Conservation (phyloP, 2,888 invertebrate species). For the Camponotus fellah region DNA sequence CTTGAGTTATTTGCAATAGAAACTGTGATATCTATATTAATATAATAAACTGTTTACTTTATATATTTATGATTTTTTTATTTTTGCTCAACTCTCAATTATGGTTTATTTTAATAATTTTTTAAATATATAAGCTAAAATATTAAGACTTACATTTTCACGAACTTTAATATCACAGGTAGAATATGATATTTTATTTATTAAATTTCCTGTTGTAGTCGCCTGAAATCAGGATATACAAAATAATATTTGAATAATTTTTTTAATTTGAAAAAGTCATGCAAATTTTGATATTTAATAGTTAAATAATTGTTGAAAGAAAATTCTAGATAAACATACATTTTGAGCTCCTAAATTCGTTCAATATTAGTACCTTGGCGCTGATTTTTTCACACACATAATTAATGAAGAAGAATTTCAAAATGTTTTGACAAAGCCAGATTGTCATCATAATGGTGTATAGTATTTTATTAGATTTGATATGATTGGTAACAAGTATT, state of each 20-base stretch:
- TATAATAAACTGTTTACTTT: background rate
- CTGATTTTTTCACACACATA: background rate
- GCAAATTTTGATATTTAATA: too few species aligned
- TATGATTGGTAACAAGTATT: background rate
- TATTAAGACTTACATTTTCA: slow-evolving; percentile 12
- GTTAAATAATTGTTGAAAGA: background rate
- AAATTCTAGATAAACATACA: background rate
- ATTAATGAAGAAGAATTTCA: background rate
- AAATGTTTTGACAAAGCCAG: background rate
- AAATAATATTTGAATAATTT: background rate
- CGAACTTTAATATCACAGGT: background rate
- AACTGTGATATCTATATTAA: slow-evolving; percentile 24
- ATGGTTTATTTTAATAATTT: background rate
- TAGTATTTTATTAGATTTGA: background rate
- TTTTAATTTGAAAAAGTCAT: too few species aligned
- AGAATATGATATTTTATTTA: background rate
- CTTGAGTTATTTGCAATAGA: background rate
- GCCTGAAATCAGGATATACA: background rate
- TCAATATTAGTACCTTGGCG: slow-evolving; percentile 1
- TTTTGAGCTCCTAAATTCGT: too few species aligned
- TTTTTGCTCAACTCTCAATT: background rate
- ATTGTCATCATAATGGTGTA: background rate
- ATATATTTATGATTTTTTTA: background rate
- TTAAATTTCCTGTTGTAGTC: background rate
- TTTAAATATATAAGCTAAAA: background rate